Evolutionary conservation across 2,888 invertebrate species (phyloP).

Genomic region (Pasiphila rectangulata): DNA sequence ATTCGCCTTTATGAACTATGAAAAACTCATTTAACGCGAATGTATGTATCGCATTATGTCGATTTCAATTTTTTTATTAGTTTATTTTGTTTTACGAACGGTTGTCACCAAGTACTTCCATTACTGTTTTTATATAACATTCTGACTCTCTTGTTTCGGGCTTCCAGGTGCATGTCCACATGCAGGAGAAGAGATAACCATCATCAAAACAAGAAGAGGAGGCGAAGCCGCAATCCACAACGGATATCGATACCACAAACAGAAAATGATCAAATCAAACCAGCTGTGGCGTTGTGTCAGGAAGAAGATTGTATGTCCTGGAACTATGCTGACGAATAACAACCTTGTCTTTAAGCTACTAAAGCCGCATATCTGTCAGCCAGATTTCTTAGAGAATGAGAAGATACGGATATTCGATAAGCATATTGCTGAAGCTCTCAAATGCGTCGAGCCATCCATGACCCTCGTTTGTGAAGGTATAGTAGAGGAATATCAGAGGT

Average conservation of each 20-base stretch:
- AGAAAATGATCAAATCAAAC: constrained; percentile 1
- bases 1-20: too few relatives aligned
- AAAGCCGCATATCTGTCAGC: constrained; percentile 9
- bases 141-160: too few relatives aligned
- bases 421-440: background rate
- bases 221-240: constrained; percentile 2
- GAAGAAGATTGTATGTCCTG: constrained; percentile 1
- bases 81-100: too few relatives aligned
- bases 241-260: constrained; percentile 8
- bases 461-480: background rate
- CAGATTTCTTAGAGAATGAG: constrained; percentile 4
- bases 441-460: background rate
- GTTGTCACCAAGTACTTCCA: too few relatives aligned
- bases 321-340: constrained; percentile 2
- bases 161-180: background rate
- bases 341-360: background rate
- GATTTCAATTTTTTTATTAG: too few relatives aligned
- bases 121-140: too few relatives aligned
- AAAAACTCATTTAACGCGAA: too few relatives aligned
- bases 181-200: background rate
- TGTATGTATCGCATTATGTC: too few relatives aligned
- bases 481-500: background rate
- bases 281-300: constrained; percentile 10
- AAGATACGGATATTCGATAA: constrained; percentile 8
- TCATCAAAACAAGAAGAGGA: constrained; percentile 5